phyloP scores from a whole-genome alignment of 1,140 invertebrate genomes.

The Drosophila sp. region DNA sequence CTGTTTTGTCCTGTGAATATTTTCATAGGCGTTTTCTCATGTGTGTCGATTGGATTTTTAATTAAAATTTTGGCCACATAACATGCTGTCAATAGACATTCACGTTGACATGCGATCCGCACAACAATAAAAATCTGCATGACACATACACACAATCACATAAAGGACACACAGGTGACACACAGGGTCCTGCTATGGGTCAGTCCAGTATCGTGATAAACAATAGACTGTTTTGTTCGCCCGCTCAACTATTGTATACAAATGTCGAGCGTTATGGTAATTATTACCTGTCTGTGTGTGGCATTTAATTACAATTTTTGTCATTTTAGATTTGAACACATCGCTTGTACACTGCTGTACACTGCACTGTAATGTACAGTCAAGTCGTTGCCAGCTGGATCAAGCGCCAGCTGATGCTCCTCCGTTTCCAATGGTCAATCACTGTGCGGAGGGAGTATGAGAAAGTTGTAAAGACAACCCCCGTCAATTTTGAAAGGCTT shows the following conservation, averaged over 20 bases:
- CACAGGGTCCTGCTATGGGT: slow-evolving; percentile 27
- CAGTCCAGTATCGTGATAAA: slow-evolving; percentile 27
- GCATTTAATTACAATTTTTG: slow-evolving; percentile 64
- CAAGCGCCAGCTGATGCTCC: background rate
- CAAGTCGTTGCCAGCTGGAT: background rate
- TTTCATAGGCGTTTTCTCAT: slow-evolving; percentile 71
- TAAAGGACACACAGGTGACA: slow-evolving; percentile 52
- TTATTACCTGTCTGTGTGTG: slow-evolving; percentile 70
- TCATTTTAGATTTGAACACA: slow-evolving; percentile 9
- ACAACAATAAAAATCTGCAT: slow-evolving; percentile 60
- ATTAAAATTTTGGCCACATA: slow-evolving; percentile 52
- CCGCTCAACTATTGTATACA: slow-evolving; percentile 10
- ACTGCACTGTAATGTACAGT: no score
- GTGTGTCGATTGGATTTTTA: slow-evolving; percentile 42
- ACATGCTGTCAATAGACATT: slow-evolving; percentile 47
- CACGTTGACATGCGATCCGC: background rate
- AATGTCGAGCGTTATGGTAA: slow-evolving; percentile 43
- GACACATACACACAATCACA: slow-evolving; percentile 35
- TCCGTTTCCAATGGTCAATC: slow-evolving; percentile 14
- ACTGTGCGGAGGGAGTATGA: background rate
- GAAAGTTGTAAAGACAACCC: slow-evolving; percentile 13
- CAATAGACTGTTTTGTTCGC: slow-evolving; percentile 13
- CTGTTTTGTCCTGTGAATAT: slow-evolving; percentile 60
- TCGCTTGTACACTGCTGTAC: background rate
- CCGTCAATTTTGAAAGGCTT: slow-evolving; percentile 36